phyloP scores from a whole-genome alignment of 1,140 invertebrate species.

The Hesperophylax magnus region DNA sequence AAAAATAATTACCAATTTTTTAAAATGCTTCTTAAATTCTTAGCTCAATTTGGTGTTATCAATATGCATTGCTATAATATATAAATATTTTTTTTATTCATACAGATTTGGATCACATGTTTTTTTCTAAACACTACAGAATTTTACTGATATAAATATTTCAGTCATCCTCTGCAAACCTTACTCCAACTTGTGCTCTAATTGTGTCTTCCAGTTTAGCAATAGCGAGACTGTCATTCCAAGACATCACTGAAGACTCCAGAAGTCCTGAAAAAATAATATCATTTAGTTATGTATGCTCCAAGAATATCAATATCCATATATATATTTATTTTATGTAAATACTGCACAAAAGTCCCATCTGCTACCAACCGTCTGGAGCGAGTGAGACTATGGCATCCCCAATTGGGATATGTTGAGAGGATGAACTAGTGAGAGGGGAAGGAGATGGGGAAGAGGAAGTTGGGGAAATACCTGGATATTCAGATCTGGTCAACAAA shows the following conservation, averaged over 20 bases:
- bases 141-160: neutral
- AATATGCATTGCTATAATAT: neutral
- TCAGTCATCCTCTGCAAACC: constrained; percentile 71
- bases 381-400: no score
- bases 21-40: no score
- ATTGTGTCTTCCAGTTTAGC: constrained; percentile 78
- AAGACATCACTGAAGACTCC: constrained; percentile 75
- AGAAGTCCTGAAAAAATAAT: constrained; percentile 65
- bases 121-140: neutral
- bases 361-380: no score
- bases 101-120: neutral
- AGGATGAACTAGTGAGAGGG: no score
- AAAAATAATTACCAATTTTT: no score
- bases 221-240: constrained; percentile 74
- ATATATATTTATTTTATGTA: no score
- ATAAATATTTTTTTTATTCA: neutral
- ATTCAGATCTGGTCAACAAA: no score
- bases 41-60: neutral
- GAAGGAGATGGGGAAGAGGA: no score
- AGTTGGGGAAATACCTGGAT: no score
- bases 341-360: no score
- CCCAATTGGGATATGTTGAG: no score
- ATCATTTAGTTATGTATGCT: neutral
- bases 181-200: constrained; percentile 76
- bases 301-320: neutral